Evolutionary conservation across 2,888 invertebrate species (phyloP).

Genomic region (Trichopria drosophilae): DNA sequence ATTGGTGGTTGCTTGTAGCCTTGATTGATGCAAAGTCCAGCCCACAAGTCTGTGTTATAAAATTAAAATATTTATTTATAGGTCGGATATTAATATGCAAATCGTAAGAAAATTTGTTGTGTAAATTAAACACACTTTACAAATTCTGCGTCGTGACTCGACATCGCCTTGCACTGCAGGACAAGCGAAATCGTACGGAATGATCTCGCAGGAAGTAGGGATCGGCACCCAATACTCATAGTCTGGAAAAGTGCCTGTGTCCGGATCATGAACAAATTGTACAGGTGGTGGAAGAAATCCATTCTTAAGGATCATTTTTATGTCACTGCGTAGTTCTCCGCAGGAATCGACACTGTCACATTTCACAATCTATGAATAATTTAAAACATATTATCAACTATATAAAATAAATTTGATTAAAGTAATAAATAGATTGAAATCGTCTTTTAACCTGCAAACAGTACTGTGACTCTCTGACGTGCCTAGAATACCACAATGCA

Average conservation of each 20-base stretch:
- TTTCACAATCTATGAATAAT: constrained; percentile 2
- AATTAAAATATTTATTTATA: no score
- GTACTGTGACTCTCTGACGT: constrained; percentile 2
- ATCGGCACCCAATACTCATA: neutral
- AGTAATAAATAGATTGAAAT: neutral
- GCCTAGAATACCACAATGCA: neutral
- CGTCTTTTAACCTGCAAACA: neutral
- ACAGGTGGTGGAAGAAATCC: constrained; percentile 6
- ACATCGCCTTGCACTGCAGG: constrained; percentile 2
- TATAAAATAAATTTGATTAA: neutral
- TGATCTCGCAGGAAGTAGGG: neutral
- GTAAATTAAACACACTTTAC: neutral
- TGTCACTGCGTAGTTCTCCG: constrained; percentile 1
- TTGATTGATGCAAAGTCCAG: neutral
- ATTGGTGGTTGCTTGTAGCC: neutral
- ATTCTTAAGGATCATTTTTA: constrained; percentile 4
- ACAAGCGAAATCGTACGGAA: neutral
- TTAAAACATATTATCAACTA: neutral
- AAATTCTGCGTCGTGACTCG: neutral
- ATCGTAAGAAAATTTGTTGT: neutral
- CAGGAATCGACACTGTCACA: neutral
- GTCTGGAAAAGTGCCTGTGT: neutral
- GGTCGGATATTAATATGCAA: neutral
- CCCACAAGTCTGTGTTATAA: neutral
- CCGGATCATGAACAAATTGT: constrained; percentile 1